These are phyloP conservation scores for Ailuropoda melanoleuca DNA, from an alignment of 2,113 vertebrate genomes.

Conservation along the genomic window DNA sequence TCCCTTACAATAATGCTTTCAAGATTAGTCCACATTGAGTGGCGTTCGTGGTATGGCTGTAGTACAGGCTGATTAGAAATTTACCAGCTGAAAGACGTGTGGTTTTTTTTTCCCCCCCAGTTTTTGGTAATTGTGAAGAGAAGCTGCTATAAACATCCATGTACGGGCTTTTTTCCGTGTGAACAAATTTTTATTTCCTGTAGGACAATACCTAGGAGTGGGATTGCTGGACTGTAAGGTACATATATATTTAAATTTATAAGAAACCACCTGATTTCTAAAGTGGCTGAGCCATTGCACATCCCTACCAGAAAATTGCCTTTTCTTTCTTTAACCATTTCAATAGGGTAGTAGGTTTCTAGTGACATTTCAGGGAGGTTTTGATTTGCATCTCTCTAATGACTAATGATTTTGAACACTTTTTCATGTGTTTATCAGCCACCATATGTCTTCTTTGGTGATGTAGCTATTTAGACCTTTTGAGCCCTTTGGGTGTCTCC, in stretches of 20 bases:
- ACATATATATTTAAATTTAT: neutral
- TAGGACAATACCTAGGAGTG: neutral
- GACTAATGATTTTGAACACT: neutral
- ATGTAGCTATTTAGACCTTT: neutral
- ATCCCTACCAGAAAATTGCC: neutral
- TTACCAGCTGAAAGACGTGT: neutral
- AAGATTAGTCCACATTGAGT: neutral
- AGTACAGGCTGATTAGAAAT: fast-evolving
- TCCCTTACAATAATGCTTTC: too few relatives aligned
- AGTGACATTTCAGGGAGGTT: neutral
- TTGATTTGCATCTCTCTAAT: neutral
- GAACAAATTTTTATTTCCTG: neutral
- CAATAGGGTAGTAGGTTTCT: neutral
- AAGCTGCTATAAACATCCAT: neutral
- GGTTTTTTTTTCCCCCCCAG: neutral
- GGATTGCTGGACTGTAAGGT: neutral
- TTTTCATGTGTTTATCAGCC: neutral
- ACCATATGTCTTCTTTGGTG: neutral
- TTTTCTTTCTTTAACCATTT: neutral
- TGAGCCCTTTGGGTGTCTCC: neutral
- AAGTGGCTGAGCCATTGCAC: neutral
- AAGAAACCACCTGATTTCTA: neutral
- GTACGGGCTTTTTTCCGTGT: neutral
- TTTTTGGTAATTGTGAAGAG: neutral
- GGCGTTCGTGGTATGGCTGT: neutral